Percentiles rank a stretch among this genome's conserved stretches.
These are phyloP conservation scores for Cheilosia grossa DNA, from an alignment of 2,888 invertebrate genomes.

Conservation along the genomic window DNA sequence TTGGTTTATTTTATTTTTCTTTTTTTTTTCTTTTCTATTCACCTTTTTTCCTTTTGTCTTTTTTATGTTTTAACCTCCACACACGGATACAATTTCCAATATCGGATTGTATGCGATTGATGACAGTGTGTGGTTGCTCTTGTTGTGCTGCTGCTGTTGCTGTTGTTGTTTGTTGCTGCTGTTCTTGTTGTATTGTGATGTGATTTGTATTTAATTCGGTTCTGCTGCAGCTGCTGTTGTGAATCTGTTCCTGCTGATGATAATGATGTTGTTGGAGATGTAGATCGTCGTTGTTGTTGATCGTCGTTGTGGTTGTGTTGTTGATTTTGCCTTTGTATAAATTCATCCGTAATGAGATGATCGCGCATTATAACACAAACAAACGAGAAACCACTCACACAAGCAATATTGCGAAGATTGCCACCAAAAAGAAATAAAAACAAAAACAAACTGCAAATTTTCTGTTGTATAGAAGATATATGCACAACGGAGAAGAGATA, in stretches of 20 bases:
- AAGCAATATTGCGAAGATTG: constrained; percentile 43
- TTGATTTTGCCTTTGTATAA: constrained; percentile 67
- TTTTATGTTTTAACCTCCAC: constrained; percentile 74
- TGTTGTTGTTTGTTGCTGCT: constrained; percentile 3
- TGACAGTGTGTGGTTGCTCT: constrained; percentile 68
- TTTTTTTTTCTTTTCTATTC: constrained; percentile 51
- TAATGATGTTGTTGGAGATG: constrained; percentile 34
- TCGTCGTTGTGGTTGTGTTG: constrained; percentile 27
- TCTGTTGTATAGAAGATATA: constrained; percentile 10
- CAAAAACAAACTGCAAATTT: constrained; percentile 63
- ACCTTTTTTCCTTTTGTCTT: constrained; percentile 75
- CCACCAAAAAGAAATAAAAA: constrained; percentile 65
- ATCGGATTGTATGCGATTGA: constrained; percentile 72
- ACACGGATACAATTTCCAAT: constrained; percentile 75
- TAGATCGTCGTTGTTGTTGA: constrained; percentile 36
- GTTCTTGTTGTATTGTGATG: constrained; percentile 54
- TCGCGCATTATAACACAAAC: constrained; percentile 71
- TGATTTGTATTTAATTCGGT: constrained; percentile 65
- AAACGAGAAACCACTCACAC: constrained; percentile 50
- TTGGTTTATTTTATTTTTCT: constrained; percentile 9
- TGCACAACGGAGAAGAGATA: constrained; percentile 24
- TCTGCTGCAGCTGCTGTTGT: constrained; percentile 45
- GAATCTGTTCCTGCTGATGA: constrained; percentile 31
- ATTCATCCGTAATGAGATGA: constrained; percentile 73
- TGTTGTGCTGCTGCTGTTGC: constrained; percentile 30